Conservation (phyloP, 1,140 invertebrate species). For the Anastrepha ludens region DNA sequence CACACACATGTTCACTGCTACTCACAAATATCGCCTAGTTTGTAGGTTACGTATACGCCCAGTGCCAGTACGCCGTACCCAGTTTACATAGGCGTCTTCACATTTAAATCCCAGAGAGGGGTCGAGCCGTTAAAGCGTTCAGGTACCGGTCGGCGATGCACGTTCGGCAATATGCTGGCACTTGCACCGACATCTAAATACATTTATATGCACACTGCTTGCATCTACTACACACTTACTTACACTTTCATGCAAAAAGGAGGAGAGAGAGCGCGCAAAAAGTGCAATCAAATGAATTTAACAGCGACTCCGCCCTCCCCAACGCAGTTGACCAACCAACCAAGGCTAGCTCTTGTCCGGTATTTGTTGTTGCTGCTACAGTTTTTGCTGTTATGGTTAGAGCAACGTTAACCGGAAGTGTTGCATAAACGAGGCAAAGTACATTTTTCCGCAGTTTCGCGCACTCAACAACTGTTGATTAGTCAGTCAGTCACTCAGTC, state of each 20-base stretch:
- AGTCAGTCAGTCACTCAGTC: background rate
- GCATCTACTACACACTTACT: no score
- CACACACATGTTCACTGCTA: background rate
- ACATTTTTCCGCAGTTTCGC: background rate
- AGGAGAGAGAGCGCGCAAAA: background rate
- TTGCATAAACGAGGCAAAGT: constrained; percentile 21
- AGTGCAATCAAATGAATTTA: background rate
- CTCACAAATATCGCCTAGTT: background rate
- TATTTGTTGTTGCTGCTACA: background rate
- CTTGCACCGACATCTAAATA: no score
- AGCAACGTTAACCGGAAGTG: constrained; percentile 14
- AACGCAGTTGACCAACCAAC: background rate
- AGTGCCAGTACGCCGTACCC: background rate
- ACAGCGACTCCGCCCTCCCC: background rate
- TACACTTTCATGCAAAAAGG: background rate
- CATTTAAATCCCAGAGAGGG: no score
- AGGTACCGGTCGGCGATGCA: no score
- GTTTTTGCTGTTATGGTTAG: background rate
- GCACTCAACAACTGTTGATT: background rate
- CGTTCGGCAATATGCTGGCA: no score
- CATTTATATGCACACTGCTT: no score
- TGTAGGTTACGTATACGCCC: constrained; percentile 6
- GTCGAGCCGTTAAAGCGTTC: no score
- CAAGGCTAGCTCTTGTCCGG: background rate
- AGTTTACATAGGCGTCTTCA: no score